Percentiles rank a stretch among this genome's conserved stretches.
phyloP scores from a whole-genome alignment of 2,888 invertebrate species.

The Flabesymbios commensalis region DNA sequence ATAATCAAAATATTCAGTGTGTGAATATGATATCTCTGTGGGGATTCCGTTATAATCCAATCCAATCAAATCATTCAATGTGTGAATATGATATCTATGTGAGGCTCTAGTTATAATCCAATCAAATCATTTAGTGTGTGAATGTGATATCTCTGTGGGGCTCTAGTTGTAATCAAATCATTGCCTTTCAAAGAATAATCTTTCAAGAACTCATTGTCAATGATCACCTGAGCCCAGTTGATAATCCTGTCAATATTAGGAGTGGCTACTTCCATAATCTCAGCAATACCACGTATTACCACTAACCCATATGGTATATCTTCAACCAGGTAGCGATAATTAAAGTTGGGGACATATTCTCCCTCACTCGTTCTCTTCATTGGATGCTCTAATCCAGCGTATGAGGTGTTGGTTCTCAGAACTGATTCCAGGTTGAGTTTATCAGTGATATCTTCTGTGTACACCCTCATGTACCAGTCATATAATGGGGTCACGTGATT shows the following conservation, averaged over 20 bases:
- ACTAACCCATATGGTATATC: slow-evolving; percentile 46
- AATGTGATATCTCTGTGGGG: slow-evolving; percentile 45
- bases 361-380: slow-evolving; percentile 22
- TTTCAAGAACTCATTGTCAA: slow-evolving; percentile 42
- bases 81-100: too few species aligned
- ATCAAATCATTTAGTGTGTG: slow-evolving; percentile 36
- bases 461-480: slow-evolving; percentile 40
- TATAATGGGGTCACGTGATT: slow-evolving; percentile 10
- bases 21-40: too few species aligned
- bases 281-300: slow-evolving; percentile 44
- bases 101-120: too few species aligned
- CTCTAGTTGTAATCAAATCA: slow-evolving; percentile 40
- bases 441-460: slow-evolving; percentile 41
- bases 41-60: too few species aligned
- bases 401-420: slow-evolving; percentile 40
- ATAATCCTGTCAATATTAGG: slow-evolving; percentile 41
- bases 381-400: slow-evolving; percentile 40
- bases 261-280: slow-evolving; percentile 29
- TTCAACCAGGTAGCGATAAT: slow-evolving; percentile 42
- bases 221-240: slow-evolving; percentile 44
- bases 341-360: slow-evolving; percentile 1
- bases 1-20: too few species aligned
- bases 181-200: slow-evolving; percentile 42
- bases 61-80: too few species aligned
- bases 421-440: slow-evolving; percentile 33